Evolutionary conservation across 2,113 vertebrate genomes (phyloP), one percentile per base, ranked within the genome.

Genomic region (Paramormyrops kingsleyae): DNA sequence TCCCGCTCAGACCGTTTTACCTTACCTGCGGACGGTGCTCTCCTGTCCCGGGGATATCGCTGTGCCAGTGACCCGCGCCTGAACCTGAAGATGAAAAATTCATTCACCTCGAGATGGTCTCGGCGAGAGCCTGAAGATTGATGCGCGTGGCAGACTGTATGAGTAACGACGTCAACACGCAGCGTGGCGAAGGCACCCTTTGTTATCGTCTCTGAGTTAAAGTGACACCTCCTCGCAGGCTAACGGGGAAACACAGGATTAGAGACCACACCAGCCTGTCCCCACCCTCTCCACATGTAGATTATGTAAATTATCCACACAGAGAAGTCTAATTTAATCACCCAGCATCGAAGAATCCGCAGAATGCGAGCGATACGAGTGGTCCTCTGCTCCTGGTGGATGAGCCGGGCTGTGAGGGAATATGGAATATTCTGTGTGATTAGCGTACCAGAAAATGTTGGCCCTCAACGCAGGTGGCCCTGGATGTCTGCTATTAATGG

Each of bases 111-210:
- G 91, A 93, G 92, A 94, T 94, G 91, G 90, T 94, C 92, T 93
- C 91, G 93, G 93, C 89, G 89, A 84, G 91, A 87, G 86, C 90
- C 93, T 91, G 90, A 95, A 95, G 95, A 96, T 95, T 95, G 95
- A 96, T 96, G 95, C 50, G 87, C 89, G 91, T 91, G 91, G 95
- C 93, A 93, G 90, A 93, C 90, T 91, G 90, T 93, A 93, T 95
- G 95, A 96, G 94, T 95, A 94, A 96, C 94, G 94, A 95, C 94
- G 94, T 95, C 95, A 95, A 95, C 94, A 94, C 91, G 89, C 93
- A 92, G 95, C 95, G 91, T 88, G 50, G 91, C 93, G 90, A 91
- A 88, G 87, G 91, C 91, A 39, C 91, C 93, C 93, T 91, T 93
- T 93, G 95, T 95, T 93, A 94, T 95, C 93, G 94, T 90, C 92